Base-by-base conservation (phyloP, 2,113 vertebrate species). In the Cinclus mexicanus region DNA sequence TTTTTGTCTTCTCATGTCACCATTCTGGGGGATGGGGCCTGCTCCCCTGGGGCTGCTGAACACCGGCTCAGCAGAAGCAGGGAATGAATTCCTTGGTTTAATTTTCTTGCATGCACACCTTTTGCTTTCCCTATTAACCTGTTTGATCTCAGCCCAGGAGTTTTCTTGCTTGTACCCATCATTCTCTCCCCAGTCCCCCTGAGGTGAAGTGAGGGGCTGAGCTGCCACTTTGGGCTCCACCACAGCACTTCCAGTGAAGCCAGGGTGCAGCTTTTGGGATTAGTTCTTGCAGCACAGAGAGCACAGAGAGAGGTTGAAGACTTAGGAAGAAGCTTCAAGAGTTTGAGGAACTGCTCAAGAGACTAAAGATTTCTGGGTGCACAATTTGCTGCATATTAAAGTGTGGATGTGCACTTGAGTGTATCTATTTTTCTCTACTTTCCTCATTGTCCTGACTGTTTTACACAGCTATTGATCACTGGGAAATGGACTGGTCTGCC, bases 1-100 rank as follows among this genome's bases (percentile, higher is more conserved):
- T 7, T 41, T 52, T 41, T 69, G 29, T 41, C 47, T 41, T 41
- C 41, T n/a, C 29, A 14, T 22, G 22, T 8, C 29, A 28, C 28
- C 0, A 0, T 22, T 41, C 44, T n/a, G 35, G 23, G 57, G 39
- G 29, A 10, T 29, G 29, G 55, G 25, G 2, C 10, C 37, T 44
- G 53, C 11, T 46, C 18, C n/a, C 53, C 26, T 59, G 37, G 46
- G 21, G 15, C 10, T 12, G 24, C 29, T 17, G 20, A 25, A 22
- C 24, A 22, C 57, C 26, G 28, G 68, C 33, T 12, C 15, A 10
- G 35, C 14, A 12, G 31, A 42, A 49, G 35, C 11, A 67, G 42
- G 33, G 33, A 83, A 39, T 50, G 1, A 25, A 71, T 57, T 57
- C 57, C 65, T 50, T 29, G 5, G 10, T 46, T 39, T 71, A 33